Evolutionary conservation across 2,888 invertebrate species (phyloP), one percentile per base, ranked within the genome.

Genomic region (Saturnia japonica): DNA sequence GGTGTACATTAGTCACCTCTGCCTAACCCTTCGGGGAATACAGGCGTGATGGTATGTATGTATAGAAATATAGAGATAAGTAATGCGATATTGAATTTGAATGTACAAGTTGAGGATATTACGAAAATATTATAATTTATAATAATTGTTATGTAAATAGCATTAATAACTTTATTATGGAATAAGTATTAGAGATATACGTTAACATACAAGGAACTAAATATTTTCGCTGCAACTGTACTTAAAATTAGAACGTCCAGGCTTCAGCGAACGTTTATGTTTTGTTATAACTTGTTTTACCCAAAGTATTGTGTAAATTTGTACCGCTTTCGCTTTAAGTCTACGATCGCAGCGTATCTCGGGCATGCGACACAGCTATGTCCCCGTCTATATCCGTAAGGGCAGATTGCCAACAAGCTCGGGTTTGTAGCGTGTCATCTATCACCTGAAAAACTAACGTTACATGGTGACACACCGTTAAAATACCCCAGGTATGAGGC

Each of bases 351-450:
- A 70, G 72, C 72, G 74, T 76, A 75, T 75, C 71, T 72, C 73
- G 75, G 78, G 82, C 79, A 85, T 83, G 83, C 80, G 84, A 80
- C 78, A 81, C 82, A 82, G 81, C 76, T 78, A 78, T 83, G 85
- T 87, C 86, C 82, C 84, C 78, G 85, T 83, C 91, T 93, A 93
- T 91, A 91, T 91, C 86, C 86, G 92, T 90, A 78, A 90, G 85
- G 92, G 92, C 92, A 91, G 70, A 22, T 51, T 92, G 92, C 92
- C 92, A 93, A 85, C 82, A 75, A 80, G 82, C 86, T 87, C 85
- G 85, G 89, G 80, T 76, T 74, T 70, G 76, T 73, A 72, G 76
- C 84, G 85, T 87, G 87, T 89, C 86, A 82, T 78, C 82, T 82
- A 88, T 87, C 89, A 89, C 88, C 88, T 88, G 89, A 89, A 89